phyloP scores from a whole-genome alignment of 2,113 vertebrate genomes.

The Ptychochromis oligacanthus region DNA sequence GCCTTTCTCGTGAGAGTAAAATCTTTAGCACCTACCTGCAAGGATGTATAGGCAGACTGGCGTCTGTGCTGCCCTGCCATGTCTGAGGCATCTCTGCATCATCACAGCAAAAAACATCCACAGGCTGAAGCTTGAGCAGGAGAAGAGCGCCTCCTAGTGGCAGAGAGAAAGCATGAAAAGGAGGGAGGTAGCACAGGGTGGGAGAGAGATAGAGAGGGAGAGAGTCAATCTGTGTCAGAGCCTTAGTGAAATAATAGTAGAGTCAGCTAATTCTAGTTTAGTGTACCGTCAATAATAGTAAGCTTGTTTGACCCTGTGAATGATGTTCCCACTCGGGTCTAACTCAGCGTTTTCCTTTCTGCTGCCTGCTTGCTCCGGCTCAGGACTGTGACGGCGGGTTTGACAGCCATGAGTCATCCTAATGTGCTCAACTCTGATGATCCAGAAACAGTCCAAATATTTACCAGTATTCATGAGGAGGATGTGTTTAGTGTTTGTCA shows the following conservation, averaged over 20 bases:
- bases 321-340: slow-evolving; percentile 41
- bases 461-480: slow-evolving; percentile 62
- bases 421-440: slow-evolving; percentile 63
- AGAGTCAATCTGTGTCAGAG: slow-evolving; percentile 59
- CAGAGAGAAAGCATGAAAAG: not conserved
- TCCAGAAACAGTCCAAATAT: slow-evolving; percentile 70
- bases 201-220: slow-evolving; percentile 20
- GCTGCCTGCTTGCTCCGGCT: slow-evolving; percentile 14
- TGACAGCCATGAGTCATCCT: slow-evolving; percentile 56
- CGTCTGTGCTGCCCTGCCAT: slow-evolving; percentile 42
- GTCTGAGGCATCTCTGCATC: slow-evolving; percentile 56
- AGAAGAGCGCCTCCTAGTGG: slow-evolving; percentile 84
- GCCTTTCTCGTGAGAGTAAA: slow-evolving; percentile 34
- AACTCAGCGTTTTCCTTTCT: slow-evolving; percentile 55
- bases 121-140: slow-evolving; percentile 64
- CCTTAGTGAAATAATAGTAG: slow-evolving; percentile 60
- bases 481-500: slow-evolving; percentile 59
- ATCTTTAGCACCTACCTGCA: slow-evolving; percentile 51
- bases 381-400: slow-evolving; percentile 39
- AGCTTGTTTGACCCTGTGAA: slow-evolving; percentile 59
- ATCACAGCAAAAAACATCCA: slow-evolving; percentile 32
- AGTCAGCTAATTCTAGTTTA: slow-evolving; percentile 69
- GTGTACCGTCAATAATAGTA: slow-evolving; percentile 59
- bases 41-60: slow-evolving; percentile 52
- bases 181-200: not conserved